Evolutionary conservation across 2,888 invertebrate genomes (phyloP), one percentile per base, ranked within the genome.

Genomic region (Dynastes tityus): DNA sequence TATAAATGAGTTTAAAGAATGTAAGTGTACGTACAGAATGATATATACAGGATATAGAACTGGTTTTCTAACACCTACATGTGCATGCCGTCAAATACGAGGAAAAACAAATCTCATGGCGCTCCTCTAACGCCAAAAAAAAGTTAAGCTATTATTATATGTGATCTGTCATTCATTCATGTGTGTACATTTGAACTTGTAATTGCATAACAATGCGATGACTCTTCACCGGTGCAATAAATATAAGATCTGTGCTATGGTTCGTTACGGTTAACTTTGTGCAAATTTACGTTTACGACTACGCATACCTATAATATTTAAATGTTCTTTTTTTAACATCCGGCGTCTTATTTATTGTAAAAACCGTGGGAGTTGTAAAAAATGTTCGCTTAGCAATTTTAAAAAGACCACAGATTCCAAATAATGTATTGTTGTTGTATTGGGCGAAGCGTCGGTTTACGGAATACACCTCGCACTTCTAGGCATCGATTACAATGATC

Each of bases 11-110:
- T 22, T 22, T 58, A 58, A 1, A 58, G 8, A 22, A 58, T 22
- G 22, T 58, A 58, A 5, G 16, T 58, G 13, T 16, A 11, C 11
- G 9, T 51, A 51, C 11, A 58, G 16, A 65, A 37, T 65, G 32
- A 67, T 8, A 67, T 37, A 67, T 67, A 67, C 65, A 67, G 65
- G 65, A 67, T 67, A 45, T 67, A 45, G 22, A 67, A 67, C 65
- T 67, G 65, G 65, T 67, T 67, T 67, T 45, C 8, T 67, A 67
- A 67, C 65, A 67, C 65, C 65, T 67, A 67, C 65, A 45, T 67
- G n/a, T 58, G n/a, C 16, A 58, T 22, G 22, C n/a, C 22, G 16
- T 22, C 55, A 58, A 58, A 58, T 58, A 16, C 55, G 22, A 16
- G 8, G 55, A 27, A 58, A 58, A 22, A 53, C 53, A 53, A 8